phyloP scores from a whole-genome alignment of 2,888 invertebrate species.

The Panopea generosa region DNA sequence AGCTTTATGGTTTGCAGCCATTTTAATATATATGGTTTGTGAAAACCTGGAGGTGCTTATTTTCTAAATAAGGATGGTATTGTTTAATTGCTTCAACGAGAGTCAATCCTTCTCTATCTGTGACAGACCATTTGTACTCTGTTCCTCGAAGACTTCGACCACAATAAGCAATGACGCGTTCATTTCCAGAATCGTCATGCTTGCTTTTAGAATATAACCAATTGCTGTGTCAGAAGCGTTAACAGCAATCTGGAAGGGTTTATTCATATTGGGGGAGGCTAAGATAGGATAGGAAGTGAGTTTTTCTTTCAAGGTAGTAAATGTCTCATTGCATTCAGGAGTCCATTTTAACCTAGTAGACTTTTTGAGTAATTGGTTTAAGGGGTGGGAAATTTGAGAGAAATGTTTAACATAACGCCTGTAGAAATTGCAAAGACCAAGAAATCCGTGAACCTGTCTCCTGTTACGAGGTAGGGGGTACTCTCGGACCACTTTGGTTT shows the following conservation, averaged over 20 bases:
- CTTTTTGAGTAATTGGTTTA: not conserved
- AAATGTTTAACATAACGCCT: conserved; percentile 32
- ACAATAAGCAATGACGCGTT: conserved; percentile 35
- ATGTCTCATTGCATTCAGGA: not conserved
- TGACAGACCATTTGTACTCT: conserved; percentile 31
- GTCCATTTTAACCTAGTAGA: not conserved
- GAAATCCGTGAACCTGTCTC: not conserved
- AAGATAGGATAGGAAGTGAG: not conserved
- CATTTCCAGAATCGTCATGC: conserved; percentile 1
- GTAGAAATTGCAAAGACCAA: conserved; percentile 25
- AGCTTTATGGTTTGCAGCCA: not conserved
- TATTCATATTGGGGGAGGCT: not conserved
- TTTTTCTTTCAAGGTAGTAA: not conserved
- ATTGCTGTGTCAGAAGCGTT: conserved; percentile 42
- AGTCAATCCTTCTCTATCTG: conserved; percentile 52
- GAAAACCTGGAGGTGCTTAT: not conserved
- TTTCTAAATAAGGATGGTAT: conserved; percentile 23
- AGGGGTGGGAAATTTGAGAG: not conserved
- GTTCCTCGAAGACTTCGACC: conserved; percentile 43
- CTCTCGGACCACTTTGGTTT: not conserved
- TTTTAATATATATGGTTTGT: not conserved
- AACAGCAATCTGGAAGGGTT: conserved; percentile 26
- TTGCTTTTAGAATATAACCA: conserved; percentile 39
- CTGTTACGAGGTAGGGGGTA: not conserved
- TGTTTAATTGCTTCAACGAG: conserved; percentile 56